These are phyloP conservation scores for Platichthys stellatus DNA, from an alignment of 2,113 vertebrate species.

Conservation along the genomic window DNA sequence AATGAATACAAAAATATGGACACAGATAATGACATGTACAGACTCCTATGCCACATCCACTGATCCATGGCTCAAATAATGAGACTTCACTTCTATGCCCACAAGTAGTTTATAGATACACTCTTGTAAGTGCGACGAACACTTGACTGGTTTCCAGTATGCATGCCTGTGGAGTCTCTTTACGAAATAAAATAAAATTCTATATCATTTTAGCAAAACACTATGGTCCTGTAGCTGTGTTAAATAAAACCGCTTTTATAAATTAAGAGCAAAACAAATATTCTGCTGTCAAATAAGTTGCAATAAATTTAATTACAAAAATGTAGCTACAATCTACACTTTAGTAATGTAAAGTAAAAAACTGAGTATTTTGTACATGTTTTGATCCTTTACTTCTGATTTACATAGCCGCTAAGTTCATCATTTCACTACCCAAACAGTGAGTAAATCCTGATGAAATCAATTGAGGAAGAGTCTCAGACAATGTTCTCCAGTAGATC, in stretches of 20 bases:
- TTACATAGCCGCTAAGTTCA: too few species aligned
- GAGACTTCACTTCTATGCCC: background rate
- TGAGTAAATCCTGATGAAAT: background rate
- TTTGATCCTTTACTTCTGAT: too few species aligned
- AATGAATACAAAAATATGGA: slow-evolving; percentile 27
- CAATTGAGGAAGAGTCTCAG: background rate
- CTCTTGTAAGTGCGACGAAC: background rate
- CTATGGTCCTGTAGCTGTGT: too few species aligned
- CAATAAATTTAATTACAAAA: too few species aligned
- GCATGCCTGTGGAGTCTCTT: background rate
- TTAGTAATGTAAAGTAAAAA: too few species aligned
- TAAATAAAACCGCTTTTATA: too few species aligned
- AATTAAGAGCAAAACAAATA: background rate
- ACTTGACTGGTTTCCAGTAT: background rate
- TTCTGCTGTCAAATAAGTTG: background rate
- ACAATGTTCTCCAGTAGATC: background rate
- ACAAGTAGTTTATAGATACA: background rate
- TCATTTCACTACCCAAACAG: background rate
- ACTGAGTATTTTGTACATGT: too few species aligned
- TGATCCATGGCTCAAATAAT: slow-evolving; percentile 17
- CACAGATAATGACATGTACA: slow-evolving; percentile 12
- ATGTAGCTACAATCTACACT: too few species aligned
- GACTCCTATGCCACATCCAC: background rate
- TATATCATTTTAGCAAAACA: background rate
- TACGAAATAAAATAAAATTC: background rate